Evolutionary conservation across 2,113 vertebrate genomes (phyloP).

Genomic region (Pelecanoides urinatrix): DNA sequence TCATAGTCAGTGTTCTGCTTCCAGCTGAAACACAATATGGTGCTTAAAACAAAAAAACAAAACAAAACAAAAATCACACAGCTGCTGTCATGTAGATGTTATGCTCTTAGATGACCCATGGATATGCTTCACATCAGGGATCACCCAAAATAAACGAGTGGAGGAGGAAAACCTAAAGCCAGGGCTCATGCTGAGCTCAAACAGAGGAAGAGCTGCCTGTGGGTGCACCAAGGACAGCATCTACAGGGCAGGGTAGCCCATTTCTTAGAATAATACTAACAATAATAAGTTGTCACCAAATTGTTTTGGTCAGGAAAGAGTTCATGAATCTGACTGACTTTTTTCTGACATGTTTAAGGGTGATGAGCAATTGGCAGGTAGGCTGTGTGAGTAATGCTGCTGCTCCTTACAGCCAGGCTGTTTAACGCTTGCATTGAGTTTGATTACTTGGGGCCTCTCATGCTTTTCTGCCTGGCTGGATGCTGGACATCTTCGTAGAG

Average conservation of each 20-base stretch:
- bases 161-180: not conserved
- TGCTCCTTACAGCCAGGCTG: not conserved
- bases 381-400: not conserved
- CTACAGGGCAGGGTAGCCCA: not conserved
- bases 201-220: not conserved
- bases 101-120: not conserved
- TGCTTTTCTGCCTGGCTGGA: not conserved
- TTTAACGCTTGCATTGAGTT: accelerated
- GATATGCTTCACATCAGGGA: not conserved
- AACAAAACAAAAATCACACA: not conserved
- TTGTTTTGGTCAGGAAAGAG: not conserved
- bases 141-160: not conserved
- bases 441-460: not conserved
- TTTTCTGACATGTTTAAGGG: not conserved
- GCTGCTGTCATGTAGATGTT: not conserved
- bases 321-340: not conserved
- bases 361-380: not conserved
- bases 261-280: not conserved
- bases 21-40: constrained; percentile 14
- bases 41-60: not conserved
- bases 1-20: not conserved
- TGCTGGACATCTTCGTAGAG: not conserved
- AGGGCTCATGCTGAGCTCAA: not conserved
- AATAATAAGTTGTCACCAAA: not conserved
- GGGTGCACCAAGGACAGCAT: not conserved